Percentiles rank a stretch among this genome's conserved stretches.
Evolutionary conservation across 2,113 vertebrate genomes (phyloP).

Genomic region (Bubo bubo): DNA sequence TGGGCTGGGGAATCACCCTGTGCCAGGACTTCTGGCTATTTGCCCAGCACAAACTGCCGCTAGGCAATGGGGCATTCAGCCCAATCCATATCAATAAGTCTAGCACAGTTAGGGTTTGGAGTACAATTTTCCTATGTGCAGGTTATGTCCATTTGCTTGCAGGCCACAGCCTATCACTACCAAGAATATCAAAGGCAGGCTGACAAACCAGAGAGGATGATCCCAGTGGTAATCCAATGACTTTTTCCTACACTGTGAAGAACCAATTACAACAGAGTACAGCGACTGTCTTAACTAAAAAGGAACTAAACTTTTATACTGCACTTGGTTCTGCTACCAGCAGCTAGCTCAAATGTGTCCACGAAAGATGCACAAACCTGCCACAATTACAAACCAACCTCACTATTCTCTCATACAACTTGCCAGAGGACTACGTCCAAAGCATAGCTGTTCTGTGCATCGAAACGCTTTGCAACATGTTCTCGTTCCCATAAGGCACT

Average conservation of each 20-base stretch:
- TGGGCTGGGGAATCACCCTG: background rate
- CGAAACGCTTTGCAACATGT: constrained; percentile 65
- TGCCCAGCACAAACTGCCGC: background rate
- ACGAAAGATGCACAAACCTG: constrained; percentile 2
- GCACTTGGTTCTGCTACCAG: background rate
- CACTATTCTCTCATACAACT: background rate
- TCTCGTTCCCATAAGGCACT: constrained; percentile 49
- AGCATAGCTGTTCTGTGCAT: constrained; percentile 61
- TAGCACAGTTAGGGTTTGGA: background rate
- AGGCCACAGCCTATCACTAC: background rate
- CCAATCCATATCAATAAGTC: background rate
- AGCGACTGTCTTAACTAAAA: background rate
- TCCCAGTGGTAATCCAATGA: background rate
- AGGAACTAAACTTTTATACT: background rate
- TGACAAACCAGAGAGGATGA: background rate
- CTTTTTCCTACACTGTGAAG: background rate
- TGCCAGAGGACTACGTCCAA: constrained; percentile 62
- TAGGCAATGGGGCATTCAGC: background rate
- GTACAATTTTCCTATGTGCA: no score
- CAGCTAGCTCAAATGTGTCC: background rate
- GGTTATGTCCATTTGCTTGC: rapidly evolving
- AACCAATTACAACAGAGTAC: background rate
- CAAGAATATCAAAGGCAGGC: background rate
- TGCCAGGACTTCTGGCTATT: background rate
- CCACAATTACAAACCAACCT: background rate